A percentile compares a stretch with the other conserved stretches of the same genome.
Evolutionary conservation across 2,797 vertebrate species (phyloP).

Genomic region (Phrynocephalus vlangalii): DNA sequence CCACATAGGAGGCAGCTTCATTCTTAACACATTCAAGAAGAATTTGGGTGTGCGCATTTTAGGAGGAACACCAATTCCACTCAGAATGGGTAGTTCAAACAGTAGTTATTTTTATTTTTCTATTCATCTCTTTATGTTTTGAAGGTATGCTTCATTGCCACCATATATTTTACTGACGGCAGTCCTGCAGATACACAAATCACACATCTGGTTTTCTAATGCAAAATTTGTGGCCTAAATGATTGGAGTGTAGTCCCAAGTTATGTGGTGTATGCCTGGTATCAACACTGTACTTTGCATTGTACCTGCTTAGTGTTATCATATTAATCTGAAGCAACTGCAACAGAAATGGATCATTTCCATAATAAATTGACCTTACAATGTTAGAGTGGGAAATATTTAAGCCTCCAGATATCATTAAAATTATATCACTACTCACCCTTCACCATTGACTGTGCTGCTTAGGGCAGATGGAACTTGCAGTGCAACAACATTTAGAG

Average conservation of each 20-base stretch:
- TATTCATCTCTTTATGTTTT: constrained; percentile 9
- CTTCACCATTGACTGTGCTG: too few relatives aligned
- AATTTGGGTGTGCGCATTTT: background rate
- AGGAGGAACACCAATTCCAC: background rate
- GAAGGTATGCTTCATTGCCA: background rate
- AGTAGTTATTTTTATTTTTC: background rate
- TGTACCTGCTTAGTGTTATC: background rate
- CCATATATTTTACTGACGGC: background rate
- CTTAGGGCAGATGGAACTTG: too few relatives aligned
- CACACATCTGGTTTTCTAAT: constrained; percentile 1
- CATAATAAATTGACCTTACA: background rate
- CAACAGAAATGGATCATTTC: too few relatives aligned
- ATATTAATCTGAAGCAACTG: background rate
- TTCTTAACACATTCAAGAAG: background rate
- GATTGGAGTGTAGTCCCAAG: constrained; percentile 9
- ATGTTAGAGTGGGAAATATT: too few relatives aligned
- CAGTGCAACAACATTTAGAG: too few relatives aligned
- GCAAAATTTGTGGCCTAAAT: background rate
- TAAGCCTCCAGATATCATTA: too few relatives aligned
- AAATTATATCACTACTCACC: too few relatives aligned
- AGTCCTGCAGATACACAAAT: background rate
- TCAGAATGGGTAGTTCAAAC: background rate
- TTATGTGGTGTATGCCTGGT: background rate
- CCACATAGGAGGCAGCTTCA: background rate
- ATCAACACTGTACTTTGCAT: background rate